These are phyloP conservation scores for Squalus acanthias DNA, from an alignment of 2,797 vertebrate genomes.

Conservation along the genomic window DNA sequence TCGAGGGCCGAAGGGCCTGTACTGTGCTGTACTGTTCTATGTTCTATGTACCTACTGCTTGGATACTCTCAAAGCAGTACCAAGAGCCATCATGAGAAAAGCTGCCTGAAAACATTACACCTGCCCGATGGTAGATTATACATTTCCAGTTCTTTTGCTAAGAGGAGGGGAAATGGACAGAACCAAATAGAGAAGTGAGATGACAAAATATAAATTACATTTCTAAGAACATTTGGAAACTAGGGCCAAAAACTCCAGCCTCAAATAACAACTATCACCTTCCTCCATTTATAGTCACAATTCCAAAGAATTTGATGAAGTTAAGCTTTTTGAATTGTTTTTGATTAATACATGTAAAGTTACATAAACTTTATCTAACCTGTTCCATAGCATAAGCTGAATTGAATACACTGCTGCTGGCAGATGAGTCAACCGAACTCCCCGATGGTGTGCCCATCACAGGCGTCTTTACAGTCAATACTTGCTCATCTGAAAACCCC, in stretches of 20 bases:
- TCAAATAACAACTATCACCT: neutral
- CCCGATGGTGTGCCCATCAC: constrained; percentile 92
- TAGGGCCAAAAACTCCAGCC: neutral
- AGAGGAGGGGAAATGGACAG: neutral
- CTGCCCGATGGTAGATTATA: neutral
- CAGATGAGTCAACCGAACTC: constrained; percentile 85
- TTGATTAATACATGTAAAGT: neutral
- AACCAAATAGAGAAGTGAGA: neutral
- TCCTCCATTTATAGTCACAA: neutral
- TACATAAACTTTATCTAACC: constrained; percentile 56
- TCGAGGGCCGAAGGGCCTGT: too few relatives aligned
- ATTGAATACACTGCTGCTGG: constrained; percentile 72
- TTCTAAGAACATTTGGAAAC: neutral
- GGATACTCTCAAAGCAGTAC: neutral
- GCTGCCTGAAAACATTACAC: neutral
- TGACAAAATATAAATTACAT: neutral
- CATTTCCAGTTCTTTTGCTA: neutral
- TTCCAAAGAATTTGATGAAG: neutral
- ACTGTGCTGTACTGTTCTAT: too few relatives aligned
- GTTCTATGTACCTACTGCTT: neutral
- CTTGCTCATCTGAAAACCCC: constrained; percentile 90
- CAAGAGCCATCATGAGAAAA: neutral
- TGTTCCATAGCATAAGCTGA: constrained; percentile 94
- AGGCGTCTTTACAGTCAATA: constrained; percentile 89
- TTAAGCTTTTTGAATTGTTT: neutral